Percentiles rank a stretch among this genome's conserved stretches.
Conservation (phyloP, 2,888 invertebrate species). For the Nomada fucata region DNA sequence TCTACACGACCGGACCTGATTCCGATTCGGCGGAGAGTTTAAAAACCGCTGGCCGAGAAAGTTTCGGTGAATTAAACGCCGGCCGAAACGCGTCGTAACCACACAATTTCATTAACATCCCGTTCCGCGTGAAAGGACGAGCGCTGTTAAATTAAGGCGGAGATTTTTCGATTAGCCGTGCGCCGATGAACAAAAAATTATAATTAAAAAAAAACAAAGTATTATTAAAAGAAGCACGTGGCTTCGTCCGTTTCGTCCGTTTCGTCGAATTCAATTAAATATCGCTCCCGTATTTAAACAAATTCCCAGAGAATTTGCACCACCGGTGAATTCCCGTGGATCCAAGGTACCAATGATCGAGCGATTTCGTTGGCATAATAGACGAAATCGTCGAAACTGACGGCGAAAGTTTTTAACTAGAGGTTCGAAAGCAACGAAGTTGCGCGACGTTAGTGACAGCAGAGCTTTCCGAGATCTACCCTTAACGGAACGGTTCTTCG, state of each 20-base stretch:
- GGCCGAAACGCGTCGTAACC: slow-evolving; percentile 19
- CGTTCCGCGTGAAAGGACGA: not conserved
- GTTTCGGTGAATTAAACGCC: slow-evolving; percentile 51
- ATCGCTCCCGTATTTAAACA: too few relatives aligned
- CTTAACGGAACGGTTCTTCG: slow-evolving; percentile 4
- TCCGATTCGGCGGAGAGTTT: slow-evolving; percentile 18
- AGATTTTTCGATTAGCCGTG: too few relatives aligned
- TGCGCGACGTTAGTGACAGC: slow-evolving; percentile 9
- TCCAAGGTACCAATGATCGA: not conserved
- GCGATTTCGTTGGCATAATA: slow-evolving; percentile 9
- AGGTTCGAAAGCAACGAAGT: slow-evolving; percentile 26
- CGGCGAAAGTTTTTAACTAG: slow-evolving; percentile 30
- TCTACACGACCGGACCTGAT: not conserved
- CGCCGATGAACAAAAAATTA: too few relatives aligned
- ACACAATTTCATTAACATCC: slow-evolving; percentile 50
- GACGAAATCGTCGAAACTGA: slow-evolving; percentile 43
- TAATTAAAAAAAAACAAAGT: not conserved
- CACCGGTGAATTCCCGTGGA: not conserved
- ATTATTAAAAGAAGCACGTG: not conserved
- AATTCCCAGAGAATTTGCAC: too few relatives aligned
- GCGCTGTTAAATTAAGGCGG: too few relatives aligned
- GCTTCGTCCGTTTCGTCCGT: too few relatives aligned
- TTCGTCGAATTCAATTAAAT: too few relatives aligned
- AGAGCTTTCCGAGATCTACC: slow-evolving; percentile 40
- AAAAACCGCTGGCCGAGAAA: slow-evolving; percentile 31